These are phyloP conservation scores for Patella ulyssiponensis DNA, from an alignment of 2,888 invertebrate genomes.

Conservation along the genomic window DNA sequence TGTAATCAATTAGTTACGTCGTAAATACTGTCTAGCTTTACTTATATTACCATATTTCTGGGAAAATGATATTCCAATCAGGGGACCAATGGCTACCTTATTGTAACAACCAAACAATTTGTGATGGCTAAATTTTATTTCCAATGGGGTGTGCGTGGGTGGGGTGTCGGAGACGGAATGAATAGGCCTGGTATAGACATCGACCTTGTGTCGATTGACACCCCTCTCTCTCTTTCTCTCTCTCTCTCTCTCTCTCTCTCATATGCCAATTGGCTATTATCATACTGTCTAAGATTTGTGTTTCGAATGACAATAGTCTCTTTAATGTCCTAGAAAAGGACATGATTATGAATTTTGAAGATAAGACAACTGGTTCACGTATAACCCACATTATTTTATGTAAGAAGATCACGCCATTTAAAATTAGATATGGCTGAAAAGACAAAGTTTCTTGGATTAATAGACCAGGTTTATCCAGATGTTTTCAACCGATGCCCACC, in stretches of 20 bases:
- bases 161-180: background rate
- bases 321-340: background rate
- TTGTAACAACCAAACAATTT: too few relatives aligned
- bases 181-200: too few relatives aligned
- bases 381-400: background rate
- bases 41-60: too few relatives aligned
- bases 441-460: conserved; percentile 26
- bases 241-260: conserved; percentile 8
- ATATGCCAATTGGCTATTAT: background rate
- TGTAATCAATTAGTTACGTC: too few relatives aligned
- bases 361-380: background rate
- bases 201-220: background rate
- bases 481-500: conserved; percentile 25
- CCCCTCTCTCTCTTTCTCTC: conserved; percentile 13
- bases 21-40: too few relatives aligned
- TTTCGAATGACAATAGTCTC: background rate
- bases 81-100: too few relatives aligned
- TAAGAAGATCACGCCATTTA: background rate
- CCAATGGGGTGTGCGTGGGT: background rate
- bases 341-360: too few relatives aligned
- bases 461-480: conserved; percentile 35
- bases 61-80: too few relatives aligned
- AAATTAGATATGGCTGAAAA: background rate
- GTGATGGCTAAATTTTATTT: too few relatives aligned
- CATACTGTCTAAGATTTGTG: background rate